Evolutionary conservation across 2,888 invertebrate genomes (phyloP).

Genomic region (Tetranychus truncatus): DNA sequence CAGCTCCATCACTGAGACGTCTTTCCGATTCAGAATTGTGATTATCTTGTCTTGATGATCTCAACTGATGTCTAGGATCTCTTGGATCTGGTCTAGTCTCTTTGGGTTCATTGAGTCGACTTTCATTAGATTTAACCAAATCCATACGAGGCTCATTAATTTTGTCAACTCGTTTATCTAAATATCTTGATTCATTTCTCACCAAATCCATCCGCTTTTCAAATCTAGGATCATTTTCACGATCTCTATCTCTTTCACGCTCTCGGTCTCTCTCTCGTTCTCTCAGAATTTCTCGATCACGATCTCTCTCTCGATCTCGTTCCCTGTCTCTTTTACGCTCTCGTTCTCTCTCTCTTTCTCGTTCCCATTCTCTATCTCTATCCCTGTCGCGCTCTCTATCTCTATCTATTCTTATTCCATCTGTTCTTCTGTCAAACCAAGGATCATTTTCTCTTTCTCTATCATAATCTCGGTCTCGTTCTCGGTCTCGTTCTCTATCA

Average conservation of each 20-base stretch:
- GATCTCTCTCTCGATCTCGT: background rate
- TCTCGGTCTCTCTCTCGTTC: constrained; percentile 3
- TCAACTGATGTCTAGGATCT: background rate
- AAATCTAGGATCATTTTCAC: background rate
- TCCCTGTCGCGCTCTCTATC: constrained; percentile 4
- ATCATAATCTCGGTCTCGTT: background rate
- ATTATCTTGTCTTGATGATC: background rate
- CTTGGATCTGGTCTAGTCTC: background rate
- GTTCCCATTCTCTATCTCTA: background rate
- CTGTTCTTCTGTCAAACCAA: background rate
- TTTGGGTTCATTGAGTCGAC: background rate
- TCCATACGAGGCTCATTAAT: background rate
- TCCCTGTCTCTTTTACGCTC: background rate
- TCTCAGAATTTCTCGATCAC: background rate
- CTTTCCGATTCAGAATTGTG: background rate
- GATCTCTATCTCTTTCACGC: background rate
- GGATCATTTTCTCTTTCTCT: constrained; percentile 5
- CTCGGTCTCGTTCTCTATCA: background rate
- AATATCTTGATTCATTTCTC: background rate
- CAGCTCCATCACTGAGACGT: background rate
- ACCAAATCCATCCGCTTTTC: background rate
- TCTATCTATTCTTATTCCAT: background rate
- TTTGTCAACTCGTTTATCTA: background rate
- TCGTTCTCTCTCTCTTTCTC: background rate
- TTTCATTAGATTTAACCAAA: background rate